Evolutionary conservation across 1,140 invertebrate species (phyloP), one percentile per base, ranked within the genome.

Genomic region (Eciton burchellii): DNA sequence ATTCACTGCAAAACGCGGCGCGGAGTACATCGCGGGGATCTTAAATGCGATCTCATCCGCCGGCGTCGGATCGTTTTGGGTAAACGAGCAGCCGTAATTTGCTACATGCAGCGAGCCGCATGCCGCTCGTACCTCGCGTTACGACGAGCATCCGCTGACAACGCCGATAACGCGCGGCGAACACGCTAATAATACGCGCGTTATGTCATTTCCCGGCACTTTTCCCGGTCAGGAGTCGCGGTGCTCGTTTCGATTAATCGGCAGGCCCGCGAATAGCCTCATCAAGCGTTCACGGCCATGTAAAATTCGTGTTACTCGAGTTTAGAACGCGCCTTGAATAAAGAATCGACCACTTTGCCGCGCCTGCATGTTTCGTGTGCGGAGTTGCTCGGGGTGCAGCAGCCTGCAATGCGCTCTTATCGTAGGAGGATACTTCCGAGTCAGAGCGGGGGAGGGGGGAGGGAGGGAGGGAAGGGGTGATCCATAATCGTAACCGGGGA

Each of bases 301-400:
- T 76, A 16, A 65, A 76, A 76, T 76, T 65, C 63, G 26, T 19
- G 43, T 65, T 76, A 52, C 19, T 65, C 63, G 41, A 29, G 24
- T 43, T 68, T 68, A 68, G 63, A 70, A 56, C 49, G 12, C 49
- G 49, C 52, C 66, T 77, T 68, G 62, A 56, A 79, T 79, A 79
- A 79, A 79, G 68, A 49, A 79, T 70, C 24, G 52, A 56, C 49
- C 43, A 68, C 74, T 77, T 77, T 66, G 21, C 62, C 19, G 62
- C 63, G 68, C 49, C 66, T 79, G 74, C 74, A 77, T 79, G n/a
- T 56, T 56, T 14, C 74, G 35, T 56, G 35, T 79, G 11, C 19
- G 43, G 19, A 68, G 12, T 56, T 68, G 29, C 26, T 70, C 26
- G 49, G n/a, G n/a, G n/a, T n/a, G n/a, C n/a, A n/a, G 68, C 68